Conservation (phyloP, 2,113 vertebrate species). For the Nymphicus hollandicus region DNA sequence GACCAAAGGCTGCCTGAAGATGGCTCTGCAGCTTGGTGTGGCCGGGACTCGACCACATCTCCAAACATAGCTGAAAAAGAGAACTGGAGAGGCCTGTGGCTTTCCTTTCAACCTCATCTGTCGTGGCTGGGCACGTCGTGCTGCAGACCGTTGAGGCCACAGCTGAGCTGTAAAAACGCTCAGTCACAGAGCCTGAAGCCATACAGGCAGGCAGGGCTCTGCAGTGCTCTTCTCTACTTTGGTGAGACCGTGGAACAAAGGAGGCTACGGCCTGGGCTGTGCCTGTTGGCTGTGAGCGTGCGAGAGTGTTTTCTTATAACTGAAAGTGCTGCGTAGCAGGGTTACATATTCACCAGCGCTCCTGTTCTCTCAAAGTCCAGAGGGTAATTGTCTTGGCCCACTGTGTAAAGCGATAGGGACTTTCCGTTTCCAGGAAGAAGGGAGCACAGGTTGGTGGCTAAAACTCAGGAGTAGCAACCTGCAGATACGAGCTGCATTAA, state of each 20-base stretch:
- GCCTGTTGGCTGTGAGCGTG: neutral
- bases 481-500: neutral
- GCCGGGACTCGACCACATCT: neutral
- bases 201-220: neutral
- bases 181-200: neutral
- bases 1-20: neutral
- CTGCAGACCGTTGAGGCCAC: neutral
- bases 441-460: neutral
- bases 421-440: neutral
- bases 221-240: fast-evolving
- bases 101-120: conserved; percentile 19
- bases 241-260: neutral
- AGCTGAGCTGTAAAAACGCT: neutral
- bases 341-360: fast-evolving
- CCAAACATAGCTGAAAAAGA: conserved; percentile 10
- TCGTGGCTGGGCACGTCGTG: neutral
- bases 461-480: neutral
- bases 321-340: neutral
- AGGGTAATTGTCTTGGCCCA: neutral
- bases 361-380: neutral
- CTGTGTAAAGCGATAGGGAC: neutral
- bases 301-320: neutral
- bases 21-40: neutral
- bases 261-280: neutral
- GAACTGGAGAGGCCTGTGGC: neutral